phyloP scores from a whole-genome alignment of 2,113 vertebrate species.

The Oreochromis niloticus region DNA sequence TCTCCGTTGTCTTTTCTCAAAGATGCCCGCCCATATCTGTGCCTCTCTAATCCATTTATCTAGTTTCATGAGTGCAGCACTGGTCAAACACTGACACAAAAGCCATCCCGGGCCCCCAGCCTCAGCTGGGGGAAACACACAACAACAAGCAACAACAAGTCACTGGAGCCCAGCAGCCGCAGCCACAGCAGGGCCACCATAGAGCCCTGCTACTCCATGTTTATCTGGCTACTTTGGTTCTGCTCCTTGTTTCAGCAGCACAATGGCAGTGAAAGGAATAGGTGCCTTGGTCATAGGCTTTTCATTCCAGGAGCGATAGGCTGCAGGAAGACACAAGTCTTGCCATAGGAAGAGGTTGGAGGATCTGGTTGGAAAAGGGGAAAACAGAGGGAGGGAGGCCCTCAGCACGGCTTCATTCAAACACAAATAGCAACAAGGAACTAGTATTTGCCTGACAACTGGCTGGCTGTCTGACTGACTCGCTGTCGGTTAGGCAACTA shows the following conservation, averaged over 20 bases:
- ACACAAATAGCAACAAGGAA: constrained; percentile 68
- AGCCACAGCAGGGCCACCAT: constrained; percentile 68
- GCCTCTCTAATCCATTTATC: constrained; percentile 83
- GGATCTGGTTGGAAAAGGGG: constrained; percentile 15
- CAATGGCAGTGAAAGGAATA: constrained; percentile 31
- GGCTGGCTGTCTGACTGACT: constrained; percentile 41
- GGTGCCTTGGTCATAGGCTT: constrained; percentile 42
- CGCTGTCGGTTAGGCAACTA: constrained; percentile 47
- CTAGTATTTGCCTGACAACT: constrained; percentile 52
- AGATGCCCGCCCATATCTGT: constrained; percentile 76
- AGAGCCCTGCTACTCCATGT: constrained; percentile 48
- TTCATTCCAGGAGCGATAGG: constrained; percentile 51
- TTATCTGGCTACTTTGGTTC: constrained; percentile 50
- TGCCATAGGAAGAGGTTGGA: constrained; percentile 53
- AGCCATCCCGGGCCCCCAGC: constrained; percentile 30
- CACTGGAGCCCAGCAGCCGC: constrained; percentile 66
- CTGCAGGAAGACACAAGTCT: constrained; percentile 43
- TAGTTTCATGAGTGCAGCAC: constrained; percentile 72
- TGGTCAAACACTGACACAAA: constrained; percentile 74
- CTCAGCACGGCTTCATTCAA: constrained; percentile 41
- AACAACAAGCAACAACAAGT: constrained; percentile 61
- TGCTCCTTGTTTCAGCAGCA: constrained; percentile 56
- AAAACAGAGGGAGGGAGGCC: constrained; percentile 20
- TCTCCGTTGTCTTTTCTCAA: constrained; percentile 77
- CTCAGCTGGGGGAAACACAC: constrained; percentile 33